Percentiles rank a stretch among this genome's conserved stretches.
Evolutionary conservation across 2,888 invertebrate species (phyloP).

Genomic region (Lissocephala sabroskyi): DNA sequence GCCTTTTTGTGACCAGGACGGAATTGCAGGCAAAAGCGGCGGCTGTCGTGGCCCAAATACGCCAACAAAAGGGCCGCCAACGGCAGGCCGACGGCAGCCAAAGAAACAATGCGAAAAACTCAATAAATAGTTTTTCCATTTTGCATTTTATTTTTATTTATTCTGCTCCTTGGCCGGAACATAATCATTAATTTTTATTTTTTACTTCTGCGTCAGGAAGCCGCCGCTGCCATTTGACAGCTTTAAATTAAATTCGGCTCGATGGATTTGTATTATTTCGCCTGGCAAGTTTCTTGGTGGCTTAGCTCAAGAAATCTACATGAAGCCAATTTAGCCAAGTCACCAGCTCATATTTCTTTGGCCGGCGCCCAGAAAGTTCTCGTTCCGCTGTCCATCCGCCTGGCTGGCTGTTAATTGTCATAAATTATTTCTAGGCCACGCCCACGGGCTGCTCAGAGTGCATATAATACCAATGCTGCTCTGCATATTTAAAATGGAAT

Average conservation of each 20-base stretch:
- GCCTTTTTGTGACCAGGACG: constrained; percentile 2
- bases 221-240: constrained; percentile 2
- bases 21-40: constrained; percentile 3
- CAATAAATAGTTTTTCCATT: constrained; percentile 29
- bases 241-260: too few species aligned
- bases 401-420: constrained; percentile 45
- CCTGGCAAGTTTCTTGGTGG: constrained; percentile 12
- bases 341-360: background rate
- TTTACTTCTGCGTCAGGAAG: background rate
- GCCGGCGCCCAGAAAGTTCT: constrained; percentile 6
- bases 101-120: constrained; percentile 24
- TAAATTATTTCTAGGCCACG: constrained; percentile 39
- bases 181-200: constrained; percentile 29
- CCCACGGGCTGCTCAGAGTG: constrained; percentile 6
- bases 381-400: constrained; percentile 1
- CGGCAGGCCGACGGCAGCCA: background rate
- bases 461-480: constrained; percentile 45
- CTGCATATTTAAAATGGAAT: constrained; percentile 38
- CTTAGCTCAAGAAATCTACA: constrained; percentile 6
- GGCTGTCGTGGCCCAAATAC: background rate
- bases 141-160: constrained; percentile 27
- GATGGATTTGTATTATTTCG: too few species aligned
- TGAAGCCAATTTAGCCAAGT: background rate
- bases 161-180: background rate
- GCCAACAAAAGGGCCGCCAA: background rate